These are phyloP conservation scores for Hyppa rectilinea DNA, from an alignment of 2,888 invertebrate species.

Conservation along the genomic window DNA sequence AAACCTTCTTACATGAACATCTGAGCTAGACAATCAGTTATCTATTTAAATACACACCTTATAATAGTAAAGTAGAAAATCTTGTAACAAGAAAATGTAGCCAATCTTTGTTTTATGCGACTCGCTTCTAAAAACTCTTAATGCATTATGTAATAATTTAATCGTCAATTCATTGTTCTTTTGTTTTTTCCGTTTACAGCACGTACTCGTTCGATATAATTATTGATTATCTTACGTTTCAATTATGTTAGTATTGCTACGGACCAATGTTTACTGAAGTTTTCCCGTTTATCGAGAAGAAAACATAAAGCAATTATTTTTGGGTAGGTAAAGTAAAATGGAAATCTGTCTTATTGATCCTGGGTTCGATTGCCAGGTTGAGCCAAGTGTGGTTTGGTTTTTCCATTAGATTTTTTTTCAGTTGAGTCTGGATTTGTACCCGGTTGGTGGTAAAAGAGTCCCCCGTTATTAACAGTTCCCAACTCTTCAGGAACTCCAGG, in stretches of 20 bases:
- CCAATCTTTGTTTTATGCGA: background rate
- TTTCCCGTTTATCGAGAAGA: background rate
- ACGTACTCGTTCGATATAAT: background rate
- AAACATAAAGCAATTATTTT: background rate
- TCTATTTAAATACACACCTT: constrained; percentile 24
- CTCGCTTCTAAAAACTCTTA: background rate
- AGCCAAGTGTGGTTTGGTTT: background rate
- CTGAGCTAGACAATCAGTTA: constrained; percentile 29
- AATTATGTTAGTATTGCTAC: background rate
- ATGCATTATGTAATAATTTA: background rate
- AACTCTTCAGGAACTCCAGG: background rate
- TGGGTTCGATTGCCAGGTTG: background rate
- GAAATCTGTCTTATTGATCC: background rate
- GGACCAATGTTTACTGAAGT: background rate
- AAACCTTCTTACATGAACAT: constrained; percentile 30
- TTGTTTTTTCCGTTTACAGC: background rate
- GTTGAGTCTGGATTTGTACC: background rate
- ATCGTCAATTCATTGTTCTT: background rate
- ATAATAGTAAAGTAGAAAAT: constrained; percentile 10
- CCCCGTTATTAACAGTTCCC: background rate
- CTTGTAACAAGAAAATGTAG: constrained; percentile 8
- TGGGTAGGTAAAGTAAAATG: background rate
- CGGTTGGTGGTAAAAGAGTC: background rate
- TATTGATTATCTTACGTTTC: background rate
- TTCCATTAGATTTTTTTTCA: background rate